Evolutionary conservation across 2,113 vertebrate species (phyloP), one percentile per base, ranked within the genome.

Genomic region (Poeciliopsis retropinna): DNA sequence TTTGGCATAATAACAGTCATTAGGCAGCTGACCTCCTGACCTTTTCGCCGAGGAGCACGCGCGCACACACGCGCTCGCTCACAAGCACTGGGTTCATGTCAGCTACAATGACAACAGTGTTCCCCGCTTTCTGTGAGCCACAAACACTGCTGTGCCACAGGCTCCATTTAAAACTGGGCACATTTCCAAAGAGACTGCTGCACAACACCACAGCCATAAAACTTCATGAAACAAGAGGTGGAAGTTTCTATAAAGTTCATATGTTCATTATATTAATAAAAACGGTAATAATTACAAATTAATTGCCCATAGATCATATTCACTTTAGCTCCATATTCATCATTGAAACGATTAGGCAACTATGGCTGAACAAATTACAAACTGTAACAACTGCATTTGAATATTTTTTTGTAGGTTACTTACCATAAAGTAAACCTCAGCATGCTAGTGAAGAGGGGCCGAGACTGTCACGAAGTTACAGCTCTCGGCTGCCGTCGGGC

Each of bases 1-100:
- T 87, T 82, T 70, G 81, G 15, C 75, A 67, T 32, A 70, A 84
- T 63, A 76, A 67, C 72, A 73, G 70, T 92, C 91, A 94, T 88
- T 89, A 85, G 73, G 75, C 75, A n/a, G 81, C 79, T 91, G 92
- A 92, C 64, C 64, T 41, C 34, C 27, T 39, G 64, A 66, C 64
- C 64, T 41, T 37, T 39, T 19, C 64, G 34, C 64, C n/a, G 34
- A 65, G 10, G 12, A 11, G 7, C 64, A 27, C 64, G 7, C 64
- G 14, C 32, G 27, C 64, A 32, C 62, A 32, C 30, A 31, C 29
- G 31, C 29, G 3, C 29, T 17, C 28, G 57, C 73, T 75, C 0
- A 4, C 30, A 3, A 31, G 30, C 30, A 69, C 82, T 8, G 70
- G 30, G 64, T 82, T 57, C 68, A 34, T 72, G 85, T 83, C 85